Evolutionary conservation across 1,140 invertebrate genomes (phyloP), one percentile per base, ranked within the genome.

Genomic region (Hyphantria cunea): DNA sequence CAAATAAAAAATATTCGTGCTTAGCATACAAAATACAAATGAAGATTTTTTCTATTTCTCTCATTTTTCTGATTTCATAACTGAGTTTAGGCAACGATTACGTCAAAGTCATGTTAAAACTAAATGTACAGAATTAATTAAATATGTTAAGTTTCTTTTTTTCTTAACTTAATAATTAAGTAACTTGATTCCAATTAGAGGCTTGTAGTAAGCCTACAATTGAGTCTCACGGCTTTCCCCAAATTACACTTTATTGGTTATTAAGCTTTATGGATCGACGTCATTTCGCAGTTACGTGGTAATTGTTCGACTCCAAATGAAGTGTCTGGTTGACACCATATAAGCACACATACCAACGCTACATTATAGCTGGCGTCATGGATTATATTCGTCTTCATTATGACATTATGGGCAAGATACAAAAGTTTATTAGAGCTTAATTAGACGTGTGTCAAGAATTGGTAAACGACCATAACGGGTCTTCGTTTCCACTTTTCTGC

Each of bases 261-360:
- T 51, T n/a, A 45, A 58, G 39, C 15, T 60, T 60, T 60, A 60
- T 60, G 11, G 55, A 60, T 12, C 13, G 42, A 31, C 31, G 42
- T 48, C 37, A 49, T 55, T 66, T 66, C 58, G 56, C 56, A 44
- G 32, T 66, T 56, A 66, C 56, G 33, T 66, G 64, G 56, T 66
- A 60, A 66, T 66, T 66, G 64, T 66, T 65, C 33, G 34, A 37
- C 37, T 33, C 42, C 11, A 33, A 33, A 60, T 51, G 39, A 60
- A 25, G 48, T 51, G 39, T 33, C 48, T 32, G 25, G 45, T 47
- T 33, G 31, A 12, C 7, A 17, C 9, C 31, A 50, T 50, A 12
- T 15, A 6, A 44, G 41, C 17, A 25, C 17, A 25, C 17, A 25
- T 25, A 25, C 17, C 17, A 25, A 5, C 17, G 17, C 17, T 25